Evolutionary conservation across 2,113 vertebrate species (phyloP).

Genomic region (Tetrax tetrax): DNA sequence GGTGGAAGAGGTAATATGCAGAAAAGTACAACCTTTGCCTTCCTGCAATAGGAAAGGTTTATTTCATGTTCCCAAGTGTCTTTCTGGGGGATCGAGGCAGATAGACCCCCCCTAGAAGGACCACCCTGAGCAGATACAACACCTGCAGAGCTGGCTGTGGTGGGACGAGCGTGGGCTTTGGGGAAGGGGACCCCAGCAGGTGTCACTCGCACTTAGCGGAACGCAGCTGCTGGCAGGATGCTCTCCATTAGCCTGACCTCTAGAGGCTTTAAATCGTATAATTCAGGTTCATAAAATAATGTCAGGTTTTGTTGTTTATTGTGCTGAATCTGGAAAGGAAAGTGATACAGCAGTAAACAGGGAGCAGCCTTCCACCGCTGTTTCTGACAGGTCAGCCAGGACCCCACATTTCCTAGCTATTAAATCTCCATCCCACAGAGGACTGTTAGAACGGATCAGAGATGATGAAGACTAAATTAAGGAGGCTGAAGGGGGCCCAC

Average conservation of each 20-base stretch:
- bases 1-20: neutral
- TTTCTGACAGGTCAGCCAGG: neutral
- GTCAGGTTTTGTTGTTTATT: neutral
- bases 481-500: neutral
- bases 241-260: neutral
- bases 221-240: neutral
- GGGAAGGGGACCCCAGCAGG: constrained; percentile 33
- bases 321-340: neutral
- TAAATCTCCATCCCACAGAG: neutral
- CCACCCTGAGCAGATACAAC: neutral
- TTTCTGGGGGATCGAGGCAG: neutral
- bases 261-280: neutral
- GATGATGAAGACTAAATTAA: neutral
- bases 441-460: neutral
- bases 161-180: neutral
- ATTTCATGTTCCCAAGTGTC: neutral
- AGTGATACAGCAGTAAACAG: neutral
- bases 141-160: neutral
- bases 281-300: neutral
- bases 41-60: neutral
- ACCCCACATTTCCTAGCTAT: neutral
- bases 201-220: constrained; percentile 55
- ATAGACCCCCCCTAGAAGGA: no score
- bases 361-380: neutral
- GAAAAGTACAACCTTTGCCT: neutral